Evolutionary conservation across 2,797 vertebrate genomes (phyloP).

Genomic region (Arnoldichthys spilopterus): DNA sequence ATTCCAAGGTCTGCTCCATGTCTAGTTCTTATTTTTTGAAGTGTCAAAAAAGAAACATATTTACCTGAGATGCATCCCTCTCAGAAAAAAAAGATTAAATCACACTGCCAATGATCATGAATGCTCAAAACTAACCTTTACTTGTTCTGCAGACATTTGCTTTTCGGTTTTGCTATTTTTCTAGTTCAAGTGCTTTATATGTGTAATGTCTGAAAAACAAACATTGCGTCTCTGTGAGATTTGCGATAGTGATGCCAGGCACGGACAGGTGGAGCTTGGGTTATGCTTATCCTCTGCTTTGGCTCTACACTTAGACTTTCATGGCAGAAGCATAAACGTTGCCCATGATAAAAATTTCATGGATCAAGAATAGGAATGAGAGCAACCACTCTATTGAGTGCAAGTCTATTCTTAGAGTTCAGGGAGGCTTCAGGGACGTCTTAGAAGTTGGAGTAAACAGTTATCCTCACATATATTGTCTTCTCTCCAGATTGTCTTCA

Average conservation of each 20-base stretch:
- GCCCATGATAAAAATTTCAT: constrained; percentile 58
- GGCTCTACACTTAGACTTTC: constrained; percentile 51
- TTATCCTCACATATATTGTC: constrained; percentile 46
- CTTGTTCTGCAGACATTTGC: constrained; percentile 32
- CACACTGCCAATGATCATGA: constrained; percentile 19
- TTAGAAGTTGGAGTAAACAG: constrained; percentile 43
- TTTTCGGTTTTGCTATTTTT: constrained; percentile 41
- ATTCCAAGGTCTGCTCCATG: background rate
- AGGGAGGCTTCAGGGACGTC: constrained; percentile 41
- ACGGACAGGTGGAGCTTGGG: constrained; percentile 49
- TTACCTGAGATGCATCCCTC: constrained; percentile 9
- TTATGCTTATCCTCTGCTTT: constrained; percentile 59
- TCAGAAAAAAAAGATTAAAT: constrained; percentile 16
- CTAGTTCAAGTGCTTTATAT: constrained; percentile 29
- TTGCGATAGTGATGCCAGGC: constrained; percentile 54
- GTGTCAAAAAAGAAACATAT: background rate
- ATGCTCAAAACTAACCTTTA: constrained; percentile 9
- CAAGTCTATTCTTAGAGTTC: constrained; percentile 40
- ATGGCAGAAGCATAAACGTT: constrained; percentile 57
- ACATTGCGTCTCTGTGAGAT: constrained; percentile 44
- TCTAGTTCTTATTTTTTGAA: background rate
- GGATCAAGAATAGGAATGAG: constrained; percentile 54
- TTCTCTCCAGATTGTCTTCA: constrained; percentile 44
- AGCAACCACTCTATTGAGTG: constrained; percentile 44
- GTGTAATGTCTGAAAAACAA: constrained; percentile 51